Percentiles rank a stretch among this genome's conserved stretches.
These are phyloP conservation scores for Cathartes aura DNA, from an alignment of 2,113 vertebrate species.

Conservation along the genomic window DNA sequence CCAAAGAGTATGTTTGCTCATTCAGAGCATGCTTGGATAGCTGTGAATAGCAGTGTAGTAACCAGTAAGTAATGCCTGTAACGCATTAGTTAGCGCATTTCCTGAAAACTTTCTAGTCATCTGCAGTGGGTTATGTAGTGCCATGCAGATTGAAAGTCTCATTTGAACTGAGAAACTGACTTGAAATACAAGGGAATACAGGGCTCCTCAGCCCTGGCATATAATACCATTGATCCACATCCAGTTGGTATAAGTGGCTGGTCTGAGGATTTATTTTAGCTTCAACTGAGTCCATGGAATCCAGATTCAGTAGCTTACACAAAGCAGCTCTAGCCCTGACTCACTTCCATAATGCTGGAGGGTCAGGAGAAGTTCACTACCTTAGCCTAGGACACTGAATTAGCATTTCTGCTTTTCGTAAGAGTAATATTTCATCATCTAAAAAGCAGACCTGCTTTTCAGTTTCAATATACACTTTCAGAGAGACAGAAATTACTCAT, in stretches of 20 bases:
- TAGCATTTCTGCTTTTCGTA: not conserved
- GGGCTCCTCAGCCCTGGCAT: not conserved
- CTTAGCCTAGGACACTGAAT: conserved; percentile 2
- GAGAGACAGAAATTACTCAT: not conserved
- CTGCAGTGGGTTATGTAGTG: not conserved
- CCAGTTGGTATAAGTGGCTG: conserved; percentile 54
- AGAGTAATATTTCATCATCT: not conserved
- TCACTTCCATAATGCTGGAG: conserved; percentile 50
- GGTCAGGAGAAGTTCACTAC: conserved; percentile 56
- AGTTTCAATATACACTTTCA: not conserved
- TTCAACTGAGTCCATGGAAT: conserved; percentile 28
- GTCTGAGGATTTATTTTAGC: conserved; percentile 61
- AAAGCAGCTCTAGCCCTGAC: conserved; percentile 66
- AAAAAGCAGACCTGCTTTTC: not conserved
- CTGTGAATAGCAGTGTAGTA: not conserved
- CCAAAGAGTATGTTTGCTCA: not conserved
- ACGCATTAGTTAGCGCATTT: not conserved
- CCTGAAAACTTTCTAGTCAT: not conserved
- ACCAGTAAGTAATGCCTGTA: not conserved
- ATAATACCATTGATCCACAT: conserved; percentile 20
- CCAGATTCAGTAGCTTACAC: conserved; percentile 66
- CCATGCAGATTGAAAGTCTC: not conserved
- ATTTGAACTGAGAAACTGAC: not conserved
- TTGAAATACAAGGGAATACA: not conserved
- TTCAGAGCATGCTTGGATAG: not conserved